Base-by-base conservation (phyloP, 2,888 invertebrate genomes). In the Elegia similella region DNA sequence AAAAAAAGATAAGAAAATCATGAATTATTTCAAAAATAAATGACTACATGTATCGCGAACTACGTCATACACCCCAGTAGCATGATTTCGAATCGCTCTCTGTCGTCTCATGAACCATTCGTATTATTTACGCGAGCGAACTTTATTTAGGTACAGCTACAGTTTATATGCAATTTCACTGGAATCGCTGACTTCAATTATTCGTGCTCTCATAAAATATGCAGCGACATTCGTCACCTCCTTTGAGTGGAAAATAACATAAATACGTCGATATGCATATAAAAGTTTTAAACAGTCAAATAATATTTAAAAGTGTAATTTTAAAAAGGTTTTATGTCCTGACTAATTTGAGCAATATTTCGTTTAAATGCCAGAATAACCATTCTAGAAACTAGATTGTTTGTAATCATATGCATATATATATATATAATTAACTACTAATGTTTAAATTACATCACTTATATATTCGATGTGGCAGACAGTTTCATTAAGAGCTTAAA, bases 151-250 rank as follows among this genome's bases (percentile, higher is more conserved):
- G n/a, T n/a, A n/a, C n/a, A 30, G 53, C 53, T 42, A 15, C 52
- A 54, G 54, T 54, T 43, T 54, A 54, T 54, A 54, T 54, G 54
- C 54, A 54, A 44, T 54, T 54, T 32, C 54, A 32, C 29, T 44
- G 32, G 23, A 54, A 44, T 32, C 13, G 44, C 30, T 3, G 42
- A 15, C 29, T 54, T 54, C 54, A 42, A 58, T 42, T 58, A 60
- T 62, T 64, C 55, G 42, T 50, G 43, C 42, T 48, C 59, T 58
- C 59, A 53, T 65, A 12, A 59, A 61, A 61, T 48, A 17, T 55
- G 58, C 29, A 34, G 13, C 32, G 16, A 34, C 48, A 13, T 48
- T 48, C 30, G 47, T 30, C 47, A 48, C 46, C 13, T 32, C 30
- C 29, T 48, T 48, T 48, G 29, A 30, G 15, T 48, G 10, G 46